Conservation (phyloP, 2,888 invertebrate species). For the Hypena proboscidalis region DNA sequence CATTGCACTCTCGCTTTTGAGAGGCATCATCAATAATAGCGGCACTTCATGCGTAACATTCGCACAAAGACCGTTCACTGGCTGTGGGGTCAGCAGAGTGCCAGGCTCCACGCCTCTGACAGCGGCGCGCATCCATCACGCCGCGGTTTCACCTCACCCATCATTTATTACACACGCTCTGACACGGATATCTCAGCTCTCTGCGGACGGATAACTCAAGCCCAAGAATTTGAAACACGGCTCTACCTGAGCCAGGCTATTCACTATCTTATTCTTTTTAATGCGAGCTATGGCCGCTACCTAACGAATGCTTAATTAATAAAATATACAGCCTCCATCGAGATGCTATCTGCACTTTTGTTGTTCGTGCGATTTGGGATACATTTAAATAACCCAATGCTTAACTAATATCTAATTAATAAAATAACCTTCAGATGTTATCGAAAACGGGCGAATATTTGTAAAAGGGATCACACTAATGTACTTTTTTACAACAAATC, state of each 20-base stretch:
- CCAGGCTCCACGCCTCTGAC: constrained; percentile 6
- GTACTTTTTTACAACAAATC: not conserved
- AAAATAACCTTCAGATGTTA: constrained; percentile 10
- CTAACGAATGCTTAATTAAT: constrained; percentile 16
- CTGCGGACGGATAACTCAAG: constrained; percentile 8
- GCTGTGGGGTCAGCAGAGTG: constrained; percentile 21
- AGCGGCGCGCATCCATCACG: constrained; percentile 22
- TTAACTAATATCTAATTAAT: constrained; percentile 14
- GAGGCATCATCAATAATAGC: constrained; percentile 1
- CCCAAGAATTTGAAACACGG: constrained; percentile 6
- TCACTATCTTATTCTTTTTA: constrained; percentile 4
- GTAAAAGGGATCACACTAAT: constrained; percentile 7
- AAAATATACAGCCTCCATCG: constrained; percentile 10
- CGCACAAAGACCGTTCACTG: not conserved
- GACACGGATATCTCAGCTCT: constrained; percentile 20
- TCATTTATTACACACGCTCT: constrained; percentile 26
- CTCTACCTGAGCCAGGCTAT: constrained; percentile 24
- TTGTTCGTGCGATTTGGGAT: constrained; percentile 7
- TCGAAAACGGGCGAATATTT: not conserved
- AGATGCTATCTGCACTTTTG: constrained; percentile 11
- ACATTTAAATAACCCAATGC: not conserved
- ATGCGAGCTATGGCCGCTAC: constrained; percentile 1
- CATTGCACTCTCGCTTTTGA: too few species aligned
- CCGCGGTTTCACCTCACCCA: constrained; percentile 7
- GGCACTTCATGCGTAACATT: constrained; percentile 8